Base-by-base conservation (phyloP, 2,113 vertebrate species). In the Ceyx margarethae region DNA sequence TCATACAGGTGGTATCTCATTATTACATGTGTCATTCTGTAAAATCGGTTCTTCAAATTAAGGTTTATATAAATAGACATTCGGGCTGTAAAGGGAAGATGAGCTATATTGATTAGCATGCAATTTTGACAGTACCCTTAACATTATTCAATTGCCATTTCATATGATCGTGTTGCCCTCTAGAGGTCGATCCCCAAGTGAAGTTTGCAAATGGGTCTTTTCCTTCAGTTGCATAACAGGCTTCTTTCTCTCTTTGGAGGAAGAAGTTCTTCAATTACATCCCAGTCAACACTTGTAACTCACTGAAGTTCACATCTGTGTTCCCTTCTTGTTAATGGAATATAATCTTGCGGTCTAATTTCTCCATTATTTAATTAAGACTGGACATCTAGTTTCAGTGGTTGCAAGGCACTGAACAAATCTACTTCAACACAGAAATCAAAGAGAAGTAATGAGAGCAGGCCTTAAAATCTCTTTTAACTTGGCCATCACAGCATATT, bases 111-210 rank as follows among this genome's bases (percentile, higher is more conserved):
- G 83, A 29, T 46, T 37, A 28, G 16, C 20, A 11, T 20, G 40
- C 4, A 7, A 12, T 51, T 77, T 7, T 10, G 3, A 4, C 1
- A 5, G 14, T 7, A 13, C n/a, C 81, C 90, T 42, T 11, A 25
- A 8, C 0, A 0, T 26, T 26, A 4, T 5, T n/a, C 25, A 74
- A 9, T 72, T 37, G 40, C 68, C 51, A 6, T 93, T 96, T 50
- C 16, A 0, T 15, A 3, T 61, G 79, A 54, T 35, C 72, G 48
- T 64, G 95, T 96, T 94, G 96, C 95, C 96, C 94, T 92, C 95
- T 96, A 93, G 87, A 95, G 95, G 94, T 74, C 2, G 2, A 35
- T 89, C 7, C 45, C 60, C 82, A 45, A 46, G 72, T 35, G 79
- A 18, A 67, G 42, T 22, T 64, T 51, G 33, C 43, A 80, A 78